These are phyloP conservation scores for Euleptes europaea DNA, from an alignment of 2,113 vertebrate species.

Conservation along the genomic window DNA sequence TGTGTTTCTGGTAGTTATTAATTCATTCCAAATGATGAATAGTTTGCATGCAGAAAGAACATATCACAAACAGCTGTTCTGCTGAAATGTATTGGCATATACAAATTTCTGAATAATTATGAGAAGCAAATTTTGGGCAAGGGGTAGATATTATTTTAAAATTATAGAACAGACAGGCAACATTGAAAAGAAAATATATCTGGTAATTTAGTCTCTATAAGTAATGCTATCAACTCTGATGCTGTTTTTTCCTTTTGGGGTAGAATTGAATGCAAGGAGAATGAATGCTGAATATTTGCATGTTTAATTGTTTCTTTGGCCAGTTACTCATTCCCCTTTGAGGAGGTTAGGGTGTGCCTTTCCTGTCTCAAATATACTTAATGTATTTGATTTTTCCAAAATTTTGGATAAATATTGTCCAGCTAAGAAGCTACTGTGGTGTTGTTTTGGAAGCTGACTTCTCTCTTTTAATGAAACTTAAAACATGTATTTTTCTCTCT, in stretches of 20 bases:
- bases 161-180: constrained; percentile 26
- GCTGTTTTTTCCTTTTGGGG: neutral
- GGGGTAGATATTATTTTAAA: constrained; percentile 7
- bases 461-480: neutral
- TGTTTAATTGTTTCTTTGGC: neutral
- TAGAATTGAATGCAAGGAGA: neutral
- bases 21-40: constrained; percentile 55
- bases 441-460: constrained; percentile 16
- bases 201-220: constrained; percentile 26
- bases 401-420: neutral
- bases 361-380: neutral
- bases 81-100: constrained; percentile 45
- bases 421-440: constrained; percentile 35
- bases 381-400: neutral
- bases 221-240: constrained; percentile 17
- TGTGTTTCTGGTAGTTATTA: constrained; percentile 12
- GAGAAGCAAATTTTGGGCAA: constrained; percentile 23
- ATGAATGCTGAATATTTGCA: neutral
- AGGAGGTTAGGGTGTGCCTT: neutral
- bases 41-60: constrained; percentile 44
- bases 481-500: constrained; percentile 29
- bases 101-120: constrained; percentile 47
- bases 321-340: neutral
- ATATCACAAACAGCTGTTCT: constrained; percentile 28
- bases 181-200: neutral